A percentile compares a stretch with the other conserved stretches of the same genome.
Conservation (phyloP, 64 coral and sea anemone species). For the Montipora efflorescens region DNA sequence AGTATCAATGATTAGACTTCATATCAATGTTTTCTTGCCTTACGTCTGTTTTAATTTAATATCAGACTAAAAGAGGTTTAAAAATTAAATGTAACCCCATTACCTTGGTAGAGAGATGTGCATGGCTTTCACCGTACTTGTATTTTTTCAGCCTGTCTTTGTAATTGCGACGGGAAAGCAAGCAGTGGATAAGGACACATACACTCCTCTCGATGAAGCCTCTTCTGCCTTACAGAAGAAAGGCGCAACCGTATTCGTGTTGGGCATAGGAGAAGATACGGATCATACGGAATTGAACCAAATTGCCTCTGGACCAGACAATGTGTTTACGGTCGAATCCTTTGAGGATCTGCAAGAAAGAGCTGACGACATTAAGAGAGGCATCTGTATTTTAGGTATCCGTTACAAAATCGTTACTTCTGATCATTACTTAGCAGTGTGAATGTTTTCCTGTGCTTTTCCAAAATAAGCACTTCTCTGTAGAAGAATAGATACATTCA, state of each 20-base stretch:
- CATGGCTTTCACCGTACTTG: no score
- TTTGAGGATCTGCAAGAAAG: constrained; percentile 28
- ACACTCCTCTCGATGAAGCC: constrained; percentile 10
- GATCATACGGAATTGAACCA: not conserved
- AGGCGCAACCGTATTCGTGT: constrained; percentile 9
- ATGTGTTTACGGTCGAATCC: constrained; percentile 3
- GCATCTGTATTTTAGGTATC: not conserved
- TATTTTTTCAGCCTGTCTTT: constrained; percentile 40
- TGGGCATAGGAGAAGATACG: constrained; percentile 30
- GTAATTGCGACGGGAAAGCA: constrained; percentile 56
- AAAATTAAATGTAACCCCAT: no score
- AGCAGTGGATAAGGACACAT: not conserved
- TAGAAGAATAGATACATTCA: no score
- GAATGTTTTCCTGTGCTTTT: no score
- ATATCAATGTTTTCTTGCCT: no score
- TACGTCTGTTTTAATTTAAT: no score
- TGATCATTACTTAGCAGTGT: no score
- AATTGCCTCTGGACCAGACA: not conserved
- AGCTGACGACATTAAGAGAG: not conserved
- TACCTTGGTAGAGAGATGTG: no score
- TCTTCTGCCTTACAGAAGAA: constrained; percentile 21
- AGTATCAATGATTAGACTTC: no score
- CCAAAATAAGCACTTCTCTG: no score
- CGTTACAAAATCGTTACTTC: not conserved
- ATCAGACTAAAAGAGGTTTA: no score